These are phyloP conservation scores for Habroteleia sp. DNA, from an alignment of 2,888 invertebrate species.

Conservation along the genomic window DNA sequence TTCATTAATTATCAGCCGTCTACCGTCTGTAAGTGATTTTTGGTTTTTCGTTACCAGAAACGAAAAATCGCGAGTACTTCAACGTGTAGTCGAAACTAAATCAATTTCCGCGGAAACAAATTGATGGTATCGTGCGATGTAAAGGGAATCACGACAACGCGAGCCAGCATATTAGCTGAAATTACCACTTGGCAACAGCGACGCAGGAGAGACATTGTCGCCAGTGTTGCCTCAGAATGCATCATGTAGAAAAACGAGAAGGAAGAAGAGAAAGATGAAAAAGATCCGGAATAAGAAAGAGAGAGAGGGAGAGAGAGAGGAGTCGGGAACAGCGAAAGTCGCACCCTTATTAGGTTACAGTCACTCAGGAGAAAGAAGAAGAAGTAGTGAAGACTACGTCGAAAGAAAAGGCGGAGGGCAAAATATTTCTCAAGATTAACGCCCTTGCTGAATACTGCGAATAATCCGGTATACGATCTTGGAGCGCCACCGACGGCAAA, in stretches of 20 bases:
- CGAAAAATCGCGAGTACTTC: conserved; percentile 2
- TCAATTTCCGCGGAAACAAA: conserved; percentile 46
- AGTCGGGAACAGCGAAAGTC: conserved; percentile 51
- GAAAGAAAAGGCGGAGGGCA: conserved; percentile 60
- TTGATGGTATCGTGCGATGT: conserved; percentile 37
- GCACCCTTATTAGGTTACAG: conserved; percentile 76
- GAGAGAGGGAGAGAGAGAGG: background rate
- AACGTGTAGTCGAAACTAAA: conserved; percentile 37
- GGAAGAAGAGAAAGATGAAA: conserved; percentile 2
- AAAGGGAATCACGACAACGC: conserved; percentile 62
- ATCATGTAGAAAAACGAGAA: conserved; percentile 61
- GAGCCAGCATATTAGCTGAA: conserved; percentile 73
- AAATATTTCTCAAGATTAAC: conserved; percentile 78
- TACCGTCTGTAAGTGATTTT: conserved; percentile 17
- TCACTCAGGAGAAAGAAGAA: conserved; percentile 67
- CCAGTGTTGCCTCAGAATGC: conserved; percentile 48
- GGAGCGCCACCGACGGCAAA: conserved; percentile 67
- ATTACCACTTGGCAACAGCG: conserved; percentile 75
- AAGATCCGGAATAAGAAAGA: background rate
- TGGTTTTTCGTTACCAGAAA: conserved; percentile 1
- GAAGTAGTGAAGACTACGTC: conserved; percentile 43
- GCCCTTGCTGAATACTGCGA: conserved; percentile 71
- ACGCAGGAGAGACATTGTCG: conserved; percentile 63
- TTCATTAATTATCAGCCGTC: conserved; percentile 16
- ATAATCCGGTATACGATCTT: conserved; percentile 73